phyloP scores from a whole-genome alignment of 2,797 vertebrate genomes.

The Orestias chungarensis region DNA sequence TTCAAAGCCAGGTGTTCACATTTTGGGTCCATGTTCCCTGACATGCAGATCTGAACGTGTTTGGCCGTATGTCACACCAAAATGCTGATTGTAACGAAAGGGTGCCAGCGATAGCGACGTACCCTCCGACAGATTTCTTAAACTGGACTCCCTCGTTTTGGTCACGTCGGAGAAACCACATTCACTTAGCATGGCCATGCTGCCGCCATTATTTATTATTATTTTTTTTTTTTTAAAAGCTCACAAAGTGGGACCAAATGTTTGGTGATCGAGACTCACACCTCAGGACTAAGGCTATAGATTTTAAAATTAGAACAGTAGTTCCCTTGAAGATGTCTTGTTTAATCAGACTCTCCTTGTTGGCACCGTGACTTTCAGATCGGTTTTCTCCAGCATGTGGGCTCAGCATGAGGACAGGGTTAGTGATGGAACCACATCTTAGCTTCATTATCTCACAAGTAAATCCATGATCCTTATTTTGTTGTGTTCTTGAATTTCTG shows the following conservation, averaged over 20 bases:
- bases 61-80: constrained; percentile 68
- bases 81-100: constrained; percentile 75
- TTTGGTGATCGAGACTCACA: constrained; percentile 13
- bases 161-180: constrained; percentile 32
- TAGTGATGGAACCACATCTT: neutral
- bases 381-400: neutral
- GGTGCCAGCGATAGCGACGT: constrained; percentile 61
- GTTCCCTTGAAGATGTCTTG: neutral
- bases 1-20: constrained; percentile 8
- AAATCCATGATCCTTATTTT: neutral
- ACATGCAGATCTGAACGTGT: constrained; percentile 59
- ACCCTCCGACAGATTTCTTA: constrained; percentile 31
- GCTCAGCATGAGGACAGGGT: neutral
- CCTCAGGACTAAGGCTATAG: neutral
- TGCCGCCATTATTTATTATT: constrained; percentile 43
- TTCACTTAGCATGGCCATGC: constrained; percentile 59
- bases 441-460: neutral
- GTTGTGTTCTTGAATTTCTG: neutral
- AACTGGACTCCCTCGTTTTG: constrained; percentile 43
- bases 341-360: neutral
- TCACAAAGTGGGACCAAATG: constrained; percentile 10
- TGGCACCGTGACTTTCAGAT: neutral
- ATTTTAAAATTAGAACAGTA: constrained; percentile 13
- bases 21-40: constrained; percentile 37
- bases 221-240: too few relatives aligned